phyloP scores from a whole-genome alignment of 2,797 vertebrate species.

The Lutjanus argentimaculatus region DNA sequence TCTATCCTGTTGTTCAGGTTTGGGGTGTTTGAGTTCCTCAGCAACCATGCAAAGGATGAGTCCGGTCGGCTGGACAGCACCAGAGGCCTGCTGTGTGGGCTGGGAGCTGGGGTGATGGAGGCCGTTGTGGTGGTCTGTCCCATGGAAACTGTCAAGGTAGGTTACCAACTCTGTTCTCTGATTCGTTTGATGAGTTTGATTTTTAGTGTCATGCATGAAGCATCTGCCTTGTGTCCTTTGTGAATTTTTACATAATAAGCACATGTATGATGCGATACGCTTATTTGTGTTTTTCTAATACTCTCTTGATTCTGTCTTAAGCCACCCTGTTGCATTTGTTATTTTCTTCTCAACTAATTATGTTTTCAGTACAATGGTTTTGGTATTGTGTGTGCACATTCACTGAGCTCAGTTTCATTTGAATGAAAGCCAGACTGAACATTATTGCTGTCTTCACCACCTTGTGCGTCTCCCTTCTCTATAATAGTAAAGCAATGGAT shows the following conservation, averaged over 20 bases:
- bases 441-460: background rate
- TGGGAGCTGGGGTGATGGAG: conserved; percentile 94
- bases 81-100: conserved; percentile 91
- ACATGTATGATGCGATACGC: too few relatives aligned
- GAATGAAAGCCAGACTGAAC: conserved; percentile 15
- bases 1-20: conserved; percentile 85
- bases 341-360: background rate
- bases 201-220: background rate
- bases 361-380: background rate
- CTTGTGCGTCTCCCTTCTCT: background rate
- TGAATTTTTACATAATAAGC: background rate
- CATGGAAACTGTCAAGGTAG: conserved; percentile 96
- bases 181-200: background rate
- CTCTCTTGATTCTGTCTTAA: background rate
- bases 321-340: background rate
- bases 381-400: background rate
- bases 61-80: conserved; percentile 91
- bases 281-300: too few relatives aligned
- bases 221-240: background rate
- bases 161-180: background rate
- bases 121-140: conserved; percentile 94
- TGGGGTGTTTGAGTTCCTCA: conserved; percentile 95
- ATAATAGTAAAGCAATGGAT: background rate
- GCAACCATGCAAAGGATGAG: conserved; percentile 92
- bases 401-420: background rate